Percentiles rank a stretch among this genome's conserved stretches.
Conservation (phyloP, 1,140 invertebrate genomes). For the Drosophila pseudoananassae region DNA sequence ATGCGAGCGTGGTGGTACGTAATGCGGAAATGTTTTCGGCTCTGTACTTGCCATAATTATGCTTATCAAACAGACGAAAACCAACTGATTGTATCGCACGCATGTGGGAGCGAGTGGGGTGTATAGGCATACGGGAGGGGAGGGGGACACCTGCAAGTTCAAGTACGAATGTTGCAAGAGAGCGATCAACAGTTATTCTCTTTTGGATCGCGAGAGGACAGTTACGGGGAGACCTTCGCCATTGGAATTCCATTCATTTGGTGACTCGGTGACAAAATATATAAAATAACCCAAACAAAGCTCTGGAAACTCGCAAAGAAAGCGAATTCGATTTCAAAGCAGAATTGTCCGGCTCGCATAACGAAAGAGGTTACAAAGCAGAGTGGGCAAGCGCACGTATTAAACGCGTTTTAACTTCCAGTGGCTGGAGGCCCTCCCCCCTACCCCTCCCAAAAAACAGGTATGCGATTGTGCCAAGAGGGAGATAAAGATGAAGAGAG, state of each 20-base stretch:
- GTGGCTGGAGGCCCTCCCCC: background rate
- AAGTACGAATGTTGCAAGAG: slow-evolving; percentile 54
- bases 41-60: slow-evolving; percentile 48
- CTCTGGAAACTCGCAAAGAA: slow-evolving; percentile 60
- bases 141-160: slow-evolving; percentile 36
- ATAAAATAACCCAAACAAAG: slow-evolving; percentile 9
- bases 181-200: slow-evolving; percentile 2
- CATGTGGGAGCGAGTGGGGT: slow-evolving; percentile 13
- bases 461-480: slow-evolving; percentile 43
- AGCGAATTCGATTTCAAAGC: slow-evolving; percentile 80
- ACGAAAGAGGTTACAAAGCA: slow-evolving; percentile 81
- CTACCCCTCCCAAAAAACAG: slow-evolving; percentile 52
- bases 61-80: slow-evolving; percentile 53
- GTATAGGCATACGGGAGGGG: background rate
- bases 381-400: slow-evolving; percentile 70
- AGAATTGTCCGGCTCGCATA: slow-evolving; percentile 61
- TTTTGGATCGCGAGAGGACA: slow-evolving; percentile 5
- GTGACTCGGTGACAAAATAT: slow-evolving; percentile 12
- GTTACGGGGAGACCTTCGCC: slow-evolving; percentile 38
- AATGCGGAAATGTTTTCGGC: slow-evolving; percentile 53
- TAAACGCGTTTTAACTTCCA: slow-evolving; percentile 76
- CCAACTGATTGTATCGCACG: slow-evolving; percentile 28
- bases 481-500: slow-evolving; percentile 10
- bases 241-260: slow-evolving; percentile 60
- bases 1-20: slow-evolving; percentile 9